These are phyloP conservation scores for Pachyramphus minor DNA, from an alignment of 2,113 vertebrate genomes.

Conservation along the genomic window DNA sequence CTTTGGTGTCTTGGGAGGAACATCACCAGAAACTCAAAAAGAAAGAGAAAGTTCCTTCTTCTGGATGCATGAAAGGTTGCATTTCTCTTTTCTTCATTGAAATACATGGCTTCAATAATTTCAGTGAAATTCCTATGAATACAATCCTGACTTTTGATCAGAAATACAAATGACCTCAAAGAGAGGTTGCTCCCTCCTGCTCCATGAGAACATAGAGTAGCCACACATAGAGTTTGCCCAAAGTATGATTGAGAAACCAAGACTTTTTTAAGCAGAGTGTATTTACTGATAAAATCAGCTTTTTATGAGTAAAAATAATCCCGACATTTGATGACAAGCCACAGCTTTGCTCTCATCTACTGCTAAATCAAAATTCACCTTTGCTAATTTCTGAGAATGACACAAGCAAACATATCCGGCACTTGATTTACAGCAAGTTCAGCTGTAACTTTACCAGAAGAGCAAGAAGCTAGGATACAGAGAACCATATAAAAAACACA, in stretches of 20 bases:
- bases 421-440: neutral
- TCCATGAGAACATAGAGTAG: neutral
- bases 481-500: neutral
- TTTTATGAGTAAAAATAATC: neutral
- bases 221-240: neutral
- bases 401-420: neutral
- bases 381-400: neutral
- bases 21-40: neutral
- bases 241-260: neutral
- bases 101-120: neutral
- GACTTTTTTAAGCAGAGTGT: too few species aligned
- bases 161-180: neutral
- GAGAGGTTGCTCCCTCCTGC: neutral
- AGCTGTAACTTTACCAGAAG: neutral
- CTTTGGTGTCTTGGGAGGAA: neutral
- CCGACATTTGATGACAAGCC: neutral
- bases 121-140: neutral
- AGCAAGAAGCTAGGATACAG: neutral
- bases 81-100: neutral
- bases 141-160: neutral
- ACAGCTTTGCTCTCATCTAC: neutral
- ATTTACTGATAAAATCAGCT: neutral
- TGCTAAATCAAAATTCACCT: neutral
- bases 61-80: neutral
- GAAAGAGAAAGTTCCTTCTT: neutral